These are phyloP conservation scores for Zelostemma sp. DNA, from an alignment of 1,140 invertebrate species.

Conservation along the genomic window DNA sequence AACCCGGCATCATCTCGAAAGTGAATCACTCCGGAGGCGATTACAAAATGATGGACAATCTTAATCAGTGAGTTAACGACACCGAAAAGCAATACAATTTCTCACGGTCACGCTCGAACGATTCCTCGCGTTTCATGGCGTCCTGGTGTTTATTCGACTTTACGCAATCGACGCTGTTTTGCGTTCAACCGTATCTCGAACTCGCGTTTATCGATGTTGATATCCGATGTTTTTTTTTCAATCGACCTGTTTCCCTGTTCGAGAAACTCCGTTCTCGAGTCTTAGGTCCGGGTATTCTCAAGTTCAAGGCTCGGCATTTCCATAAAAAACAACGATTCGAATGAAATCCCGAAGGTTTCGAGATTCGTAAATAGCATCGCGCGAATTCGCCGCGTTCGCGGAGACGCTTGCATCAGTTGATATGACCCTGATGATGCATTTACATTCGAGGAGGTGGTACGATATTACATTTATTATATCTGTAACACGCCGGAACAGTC, in stretches of 20 bases:
- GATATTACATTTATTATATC: slow-evolving; percentile 27
- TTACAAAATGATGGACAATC: slow-evolving; percentile 96
- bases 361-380: not conserved
- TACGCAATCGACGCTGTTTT: slow-evolving; percentile 68
- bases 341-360: too few species aligned
- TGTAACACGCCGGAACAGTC: not conserved
- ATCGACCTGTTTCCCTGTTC: too few species aligned
- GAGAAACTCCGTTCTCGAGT: too few species aligned
- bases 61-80: slow-evolving; percentile 81
- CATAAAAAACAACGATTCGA: too few species aligned
- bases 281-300: too few species aligned
- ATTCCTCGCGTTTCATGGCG: slow-evolving; percentile 22
- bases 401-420: slow-evolving; percentile 28
- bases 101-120: not conserved
- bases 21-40: slow-evolving; percentile 89
- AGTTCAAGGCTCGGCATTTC: too few species aligned
- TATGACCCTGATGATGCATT: slow-evolving; percentile 64
- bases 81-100: slow-evolving; percentile 5
- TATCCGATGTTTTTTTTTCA: slow-evolving; percentile 46
- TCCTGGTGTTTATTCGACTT: slow-evolving; percentile 61
- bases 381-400: not conserved
- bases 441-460: slow-evolving; percentile 58
- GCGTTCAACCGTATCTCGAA: slow-evolving; percentile 44
- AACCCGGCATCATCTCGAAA: slow-evolving; percentile 87
- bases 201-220: slow-evolving; percentile 9